Conservation (phyloP, 2,113 vertebrate species). For the Mola mola region DNA sequence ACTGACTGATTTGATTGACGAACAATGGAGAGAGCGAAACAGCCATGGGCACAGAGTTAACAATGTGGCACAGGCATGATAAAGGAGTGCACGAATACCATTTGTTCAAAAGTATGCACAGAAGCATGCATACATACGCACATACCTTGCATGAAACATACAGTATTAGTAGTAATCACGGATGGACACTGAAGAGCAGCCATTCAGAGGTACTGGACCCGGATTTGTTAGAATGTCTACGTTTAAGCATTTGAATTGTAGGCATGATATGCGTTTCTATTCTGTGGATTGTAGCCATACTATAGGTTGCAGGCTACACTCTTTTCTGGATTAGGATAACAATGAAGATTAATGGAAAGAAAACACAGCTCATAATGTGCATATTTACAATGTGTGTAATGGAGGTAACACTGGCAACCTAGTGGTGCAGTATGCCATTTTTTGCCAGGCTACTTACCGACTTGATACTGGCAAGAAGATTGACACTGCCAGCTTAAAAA, state of each 20-base stretch:
- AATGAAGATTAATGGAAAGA: not conserved
- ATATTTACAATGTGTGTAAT: too few relatives aligned
- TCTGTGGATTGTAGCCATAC: not conserved
- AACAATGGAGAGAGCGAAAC: conserved; percentile 11
- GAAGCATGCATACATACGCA: not conserved
- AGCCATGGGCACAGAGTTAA: conserved; percentile 36
- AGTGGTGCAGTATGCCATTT: too few relatives aligned
- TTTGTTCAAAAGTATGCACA: not conserved
- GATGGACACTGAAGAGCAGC: not conserved
- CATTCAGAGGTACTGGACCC: too few relatives aligned
- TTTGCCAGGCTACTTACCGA: too few relatives aligned
- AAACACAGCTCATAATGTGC: not conserved
- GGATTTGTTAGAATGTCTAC: too few relatives aligned
- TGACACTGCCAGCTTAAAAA: too few relatives aligned
- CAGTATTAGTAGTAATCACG: not conserved
- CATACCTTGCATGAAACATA: conserved; percentile 7
- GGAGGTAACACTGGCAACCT: too few relatives aligned
- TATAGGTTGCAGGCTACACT: too few relatives aligned
- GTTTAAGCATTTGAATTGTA: too few relatives aligned
- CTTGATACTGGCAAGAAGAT: too few relatives aligned
- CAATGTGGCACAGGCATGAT: conserved; percentile 34
- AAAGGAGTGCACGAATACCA: conserved; percentile 24
- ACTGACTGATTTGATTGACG: conserved; percentile 18
- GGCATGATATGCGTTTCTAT: not conserved
- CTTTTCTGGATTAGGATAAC: too few relatives aligned